Conservation (phyloP, 2,113 vertebrate genomes). For the Myanophis thanlyinensis region DNA sequence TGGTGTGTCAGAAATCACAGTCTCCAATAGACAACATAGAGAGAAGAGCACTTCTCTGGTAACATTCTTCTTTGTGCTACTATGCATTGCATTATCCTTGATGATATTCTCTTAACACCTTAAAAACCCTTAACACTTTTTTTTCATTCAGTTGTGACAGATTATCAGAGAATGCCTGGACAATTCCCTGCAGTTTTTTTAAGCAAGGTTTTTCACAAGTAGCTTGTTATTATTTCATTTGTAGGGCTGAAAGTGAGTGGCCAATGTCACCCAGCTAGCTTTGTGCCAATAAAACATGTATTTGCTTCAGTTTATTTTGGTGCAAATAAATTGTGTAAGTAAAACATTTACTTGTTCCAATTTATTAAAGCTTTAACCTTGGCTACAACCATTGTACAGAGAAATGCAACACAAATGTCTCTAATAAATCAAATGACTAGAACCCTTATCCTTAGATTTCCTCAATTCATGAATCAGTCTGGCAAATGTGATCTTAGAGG, state of each 20-base stretch:
- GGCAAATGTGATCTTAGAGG: not conserved
- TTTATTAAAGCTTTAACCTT: not conserved
- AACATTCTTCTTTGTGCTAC: not conserved
- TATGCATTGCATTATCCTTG: not conserved
- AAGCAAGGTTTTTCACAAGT: not conserved
- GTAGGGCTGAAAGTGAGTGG: not conserved
- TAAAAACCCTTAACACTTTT: not conserved
- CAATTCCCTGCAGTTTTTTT: not conserved
- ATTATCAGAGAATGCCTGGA: not conserved
- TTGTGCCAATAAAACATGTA: not conserved
- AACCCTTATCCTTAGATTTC: not conserved
- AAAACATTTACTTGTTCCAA: not conserved
- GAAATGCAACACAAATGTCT: not conserved
- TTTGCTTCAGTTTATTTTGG: not conserved
- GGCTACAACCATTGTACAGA: not conserved
- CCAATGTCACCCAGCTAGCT: not conserved
- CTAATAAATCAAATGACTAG: not conserved
- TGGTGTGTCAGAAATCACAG: not conserved
- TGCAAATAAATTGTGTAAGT: not conserved
- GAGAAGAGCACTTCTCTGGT: not conserved
- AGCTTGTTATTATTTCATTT: not conserved
- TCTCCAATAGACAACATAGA: not conserved
- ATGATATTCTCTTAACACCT: not conserved
- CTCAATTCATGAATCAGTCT: not conserved
- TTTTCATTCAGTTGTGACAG: not conserved